These are phyloP conservation scores for Podarcis muralis DNA, from an alignment of 2,113 vertebrate species.

Conservation along the genomic window DNA sequence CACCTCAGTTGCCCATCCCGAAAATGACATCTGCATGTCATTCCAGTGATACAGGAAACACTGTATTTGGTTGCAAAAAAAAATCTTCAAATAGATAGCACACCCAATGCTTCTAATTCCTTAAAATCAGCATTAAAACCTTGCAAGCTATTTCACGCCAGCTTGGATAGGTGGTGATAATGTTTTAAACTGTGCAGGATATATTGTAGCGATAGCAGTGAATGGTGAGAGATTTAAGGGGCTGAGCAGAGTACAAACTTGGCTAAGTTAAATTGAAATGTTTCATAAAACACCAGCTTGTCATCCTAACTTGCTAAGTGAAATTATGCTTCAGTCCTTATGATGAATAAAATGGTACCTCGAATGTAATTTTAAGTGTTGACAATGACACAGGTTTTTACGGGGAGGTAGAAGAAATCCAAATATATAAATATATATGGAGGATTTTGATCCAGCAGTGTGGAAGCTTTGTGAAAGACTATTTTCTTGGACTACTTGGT, in stretches of 20 bases:
- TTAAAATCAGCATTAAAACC: slow-evolving; percentile 69
- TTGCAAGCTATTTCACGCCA: slow-evolving; percentile 71
- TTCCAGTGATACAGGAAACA: slow-evolving; percentile 39
- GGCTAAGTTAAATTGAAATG: slow-evolving; percentile 52
- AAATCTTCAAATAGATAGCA: slow-evolving; percentile 67
- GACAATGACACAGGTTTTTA: slow-evolving; percentile 3
- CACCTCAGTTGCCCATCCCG: slow-evolving; percentile 37
- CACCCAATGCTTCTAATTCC: slow-evolving; percentile 62
- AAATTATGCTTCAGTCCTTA: slow-evolving; percentile 41
- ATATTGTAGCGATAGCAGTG: slow-evolving; percentile 33
- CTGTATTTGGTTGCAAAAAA: slow-evolving; percentile 46
- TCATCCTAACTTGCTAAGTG: slow-evolving; percentile 41
- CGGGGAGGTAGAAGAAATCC: neutral
- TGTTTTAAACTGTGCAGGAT: slow-evolving; percentile 58
- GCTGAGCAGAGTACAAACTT: slow-evolving; percentile 40
- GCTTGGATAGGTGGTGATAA: slow-evolving; percentile 61
- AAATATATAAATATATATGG: neutral
- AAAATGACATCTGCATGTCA: slow-evolving; percentile 50
- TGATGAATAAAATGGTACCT: slow-evolving; percentile 24
- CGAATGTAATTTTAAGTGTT: neutral
- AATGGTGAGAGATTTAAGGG: slow-evolving; percentile 34
- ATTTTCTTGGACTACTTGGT: neutral
- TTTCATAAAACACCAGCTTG: slow-evolving; percentile 42
- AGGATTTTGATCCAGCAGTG: neutral
- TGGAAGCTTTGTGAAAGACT: neutral